Evolutionary conservation across 1,140 invertebrate species (phyloP).

Genomic region (Laupala kohalensis): DNA sequence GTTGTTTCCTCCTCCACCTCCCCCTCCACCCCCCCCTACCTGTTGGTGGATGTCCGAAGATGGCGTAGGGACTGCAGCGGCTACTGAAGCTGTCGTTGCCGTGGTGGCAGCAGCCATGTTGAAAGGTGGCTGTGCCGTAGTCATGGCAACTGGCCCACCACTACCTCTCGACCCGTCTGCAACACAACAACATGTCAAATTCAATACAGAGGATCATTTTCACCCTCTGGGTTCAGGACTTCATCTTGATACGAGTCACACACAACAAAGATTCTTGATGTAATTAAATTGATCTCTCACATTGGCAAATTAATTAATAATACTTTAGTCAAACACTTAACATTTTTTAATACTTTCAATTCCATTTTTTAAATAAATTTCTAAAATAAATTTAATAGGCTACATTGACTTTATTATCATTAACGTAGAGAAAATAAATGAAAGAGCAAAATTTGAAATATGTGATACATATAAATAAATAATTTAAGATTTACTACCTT

Average conservation of each 20-base stretch:
- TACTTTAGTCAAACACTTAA: too few relatives aligned
- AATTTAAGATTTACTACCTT: too few relatives aligned
- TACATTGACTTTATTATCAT: too few relatives aligned
- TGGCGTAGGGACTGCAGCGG: background rate
- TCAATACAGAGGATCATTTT: background rate
- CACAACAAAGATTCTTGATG: background rate
- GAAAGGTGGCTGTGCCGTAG: constrained; percentile 15
- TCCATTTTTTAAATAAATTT: too few relatives aligned
- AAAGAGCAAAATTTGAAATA: too few relatives aligned
- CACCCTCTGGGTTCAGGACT: background rate
- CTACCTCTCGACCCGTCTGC: constrained; percentile 6
- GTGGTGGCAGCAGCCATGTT: constrained; percentile 6
- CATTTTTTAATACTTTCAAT: too few relatives aligned
- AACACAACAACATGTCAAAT: background rate
- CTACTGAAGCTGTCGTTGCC: constrained; percentile 1
- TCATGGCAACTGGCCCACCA: constrained; percentile 14
- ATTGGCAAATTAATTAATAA: too few relatives aligned
- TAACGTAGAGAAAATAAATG: too few relatives aligned
- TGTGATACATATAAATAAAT: too few relatives aligned
- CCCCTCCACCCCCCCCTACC: constrained; percentile 1
- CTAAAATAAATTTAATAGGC: too few relatives aligned
- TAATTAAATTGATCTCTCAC: background rate
- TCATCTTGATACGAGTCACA: background rate
- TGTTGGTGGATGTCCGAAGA: constrained; percentile 1
- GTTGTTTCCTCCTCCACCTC: constrained; percentile 2